These are phyloP conservation scores for Melitaea athalia DNA, from an alignment of 2,888 invertebrate genomes.

Conservation along the genomic window DNA sequence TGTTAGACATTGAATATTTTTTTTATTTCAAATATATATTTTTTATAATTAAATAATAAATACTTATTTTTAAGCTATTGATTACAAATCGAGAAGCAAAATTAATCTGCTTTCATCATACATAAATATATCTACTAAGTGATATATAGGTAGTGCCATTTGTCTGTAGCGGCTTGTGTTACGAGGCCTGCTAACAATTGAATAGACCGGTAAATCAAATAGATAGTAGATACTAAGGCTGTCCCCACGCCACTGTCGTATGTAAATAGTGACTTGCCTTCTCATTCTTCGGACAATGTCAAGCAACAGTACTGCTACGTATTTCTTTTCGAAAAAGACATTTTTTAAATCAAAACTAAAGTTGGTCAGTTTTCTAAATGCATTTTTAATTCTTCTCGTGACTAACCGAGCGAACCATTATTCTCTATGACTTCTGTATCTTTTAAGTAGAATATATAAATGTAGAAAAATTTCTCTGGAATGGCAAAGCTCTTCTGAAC, in stretches of 20 bases:
- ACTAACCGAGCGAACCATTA: background rate
- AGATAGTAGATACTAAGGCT: conserved; percentile 69
- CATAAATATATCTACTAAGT: conserved; percentile 12
- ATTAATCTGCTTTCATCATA: background rate
- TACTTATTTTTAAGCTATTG: too few species aligned
- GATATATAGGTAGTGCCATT: conserved; percentile 47
- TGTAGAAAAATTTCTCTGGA: background rate
- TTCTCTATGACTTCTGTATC: background rate
- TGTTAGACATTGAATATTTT: background rate
- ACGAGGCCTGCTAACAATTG: conserved; percentile 75
- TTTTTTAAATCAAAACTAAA: conserved; percentile 9
- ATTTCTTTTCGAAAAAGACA: conserved; percentile 4
- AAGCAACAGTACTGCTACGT: conserved; percentile 13
- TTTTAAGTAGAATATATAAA: background rate
- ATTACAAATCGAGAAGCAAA: background rate
- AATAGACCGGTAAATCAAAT: conserved; percentile 77
- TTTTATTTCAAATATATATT: background rate
- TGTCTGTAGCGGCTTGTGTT: conserved; percentile 73
- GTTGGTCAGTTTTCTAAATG: conserved; percentile 5
- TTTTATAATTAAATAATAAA: background rate
- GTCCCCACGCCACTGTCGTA: conserved; percentile 64
- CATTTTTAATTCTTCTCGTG: background rate
- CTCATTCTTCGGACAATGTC: conserved; percentile 44
- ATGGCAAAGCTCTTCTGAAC: conserved; percentile 1
- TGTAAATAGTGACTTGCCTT: conserved; percentile 67